Conservation (phyloP, 92 coral and sea anemone genomes). For the Palythoa grandiflora region DNA sequence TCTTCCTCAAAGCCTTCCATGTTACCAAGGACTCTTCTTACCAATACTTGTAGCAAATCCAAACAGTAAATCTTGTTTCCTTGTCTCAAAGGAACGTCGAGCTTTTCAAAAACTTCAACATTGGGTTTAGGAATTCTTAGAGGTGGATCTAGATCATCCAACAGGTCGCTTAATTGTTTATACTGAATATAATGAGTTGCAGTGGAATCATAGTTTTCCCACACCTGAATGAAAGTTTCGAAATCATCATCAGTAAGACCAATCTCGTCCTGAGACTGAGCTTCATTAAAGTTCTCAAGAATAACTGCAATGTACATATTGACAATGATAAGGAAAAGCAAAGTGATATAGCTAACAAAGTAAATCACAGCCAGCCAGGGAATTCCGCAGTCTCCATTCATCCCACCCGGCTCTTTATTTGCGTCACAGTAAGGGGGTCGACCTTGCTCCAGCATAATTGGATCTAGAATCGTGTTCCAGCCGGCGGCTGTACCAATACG, state of each 20-base stretch:
- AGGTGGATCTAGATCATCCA: slow-evolving; percentile 95
- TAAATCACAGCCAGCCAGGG: slow-evolving; percentile 91
- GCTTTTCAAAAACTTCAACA: slow-evolving; percentile 73
- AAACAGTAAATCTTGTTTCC: slow-evolving; percentile 84
- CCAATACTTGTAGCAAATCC: slow-evolving; percentile 90
- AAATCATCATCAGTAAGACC: slow-evolving; percentile 97
- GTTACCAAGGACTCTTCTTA: slow-evolving; percentile 85
- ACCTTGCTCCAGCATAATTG: slow-evolving; percentile 80
- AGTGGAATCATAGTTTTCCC: slow-evolving; percentile 90
- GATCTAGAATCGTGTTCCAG: slow-evolving; percentile 98
- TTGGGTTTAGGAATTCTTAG: slow-evolving; percentile 94
- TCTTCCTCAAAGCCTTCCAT: slow-evolving; percentile 90
- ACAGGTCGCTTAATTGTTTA: slow-evolving; percentile 86
- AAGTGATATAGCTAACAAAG: slow-evolving; percentile 91
- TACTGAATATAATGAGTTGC: slow-evolving; percentile 89
- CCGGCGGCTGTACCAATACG: slow-evolving; percentile 99
- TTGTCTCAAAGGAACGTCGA: slow-evolving; percentile 83
- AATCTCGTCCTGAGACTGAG: slow-evolving; percentile 95
- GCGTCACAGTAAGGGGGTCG: slow-evolving; percentile 77
- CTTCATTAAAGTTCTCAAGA: slow-evolving; percentile 98
- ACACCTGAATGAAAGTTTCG: slow-evolving; percentile 88
- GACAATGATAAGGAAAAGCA: slow-evolving; percentile 90
- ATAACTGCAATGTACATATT: slow-evolving; percentile 99
- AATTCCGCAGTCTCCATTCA: slow-evolving; percentile 86
- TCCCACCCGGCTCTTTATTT: slow-evolving; percentile 53